These are phyloP conservation scores for Brachionus plicatilis DNA, from an alignment of 1,140 invertebrate species.

Conservation along the genomic window DNA sequence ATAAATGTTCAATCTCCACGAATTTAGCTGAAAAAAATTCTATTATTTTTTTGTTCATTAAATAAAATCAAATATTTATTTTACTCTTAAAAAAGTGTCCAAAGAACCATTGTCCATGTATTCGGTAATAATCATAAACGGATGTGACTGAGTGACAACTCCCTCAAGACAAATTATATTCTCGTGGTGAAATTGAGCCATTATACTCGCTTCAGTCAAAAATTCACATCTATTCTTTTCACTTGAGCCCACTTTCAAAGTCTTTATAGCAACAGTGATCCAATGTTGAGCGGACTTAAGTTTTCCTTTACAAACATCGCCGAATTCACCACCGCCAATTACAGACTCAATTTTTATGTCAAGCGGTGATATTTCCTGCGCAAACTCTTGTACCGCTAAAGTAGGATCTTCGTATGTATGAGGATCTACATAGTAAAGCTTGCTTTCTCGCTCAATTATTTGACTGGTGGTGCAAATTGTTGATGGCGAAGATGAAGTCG, in stretches of 20 bases:
- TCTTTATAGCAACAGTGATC: conserved; percentile 79
- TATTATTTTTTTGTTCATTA: not conserved
- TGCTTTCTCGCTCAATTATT: conserved; percentile 37
- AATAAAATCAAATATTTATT: not conserved
- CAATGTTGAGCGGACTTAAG: not conserved
- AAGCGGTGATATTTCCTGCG: conserved; percentile 22
- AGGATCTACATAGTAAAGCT: conserved; percentile 38
- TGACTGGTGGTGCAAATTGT: conserved; percentile 37
- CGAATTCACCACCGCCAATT: conserved; percentile 41
- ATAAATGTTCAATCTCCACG: conserved; percentile 54
- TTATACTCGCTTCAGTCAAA: conserved; percentile 92
- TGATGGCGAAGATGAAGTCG: conserved; percentile 9
- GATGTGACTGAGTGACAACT: conserved; percentile 92
- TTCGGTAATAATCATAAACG: conserved; percentile 99
- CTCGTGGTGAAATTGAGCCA: conserved; percentile 99
- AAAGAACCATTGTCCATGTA: conserved; percentile 99
- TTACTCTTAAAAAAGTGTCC: conserved; percentile 80
- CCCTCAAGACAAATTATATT: conserved; percentile 99
- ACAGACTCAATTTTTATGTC: conserved; percentile 34
- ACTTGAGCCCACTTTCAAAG: conserved; percentile 79
- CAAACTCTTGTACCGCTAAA: conserved; percentile 33
- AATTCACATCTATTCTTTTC: conserved; percentile 94
- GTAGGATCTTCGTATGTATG: conserved; percentile 40
- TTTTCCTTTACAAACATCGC: conserved; percentile 40
- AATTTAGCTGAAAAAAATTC: not conserved